Evolutionary conservation across 2,113 vertebrate species (phyloP), one percentile per base, ranked within the genome.

Genomic region (Malaclemys terrapin): DNA sequence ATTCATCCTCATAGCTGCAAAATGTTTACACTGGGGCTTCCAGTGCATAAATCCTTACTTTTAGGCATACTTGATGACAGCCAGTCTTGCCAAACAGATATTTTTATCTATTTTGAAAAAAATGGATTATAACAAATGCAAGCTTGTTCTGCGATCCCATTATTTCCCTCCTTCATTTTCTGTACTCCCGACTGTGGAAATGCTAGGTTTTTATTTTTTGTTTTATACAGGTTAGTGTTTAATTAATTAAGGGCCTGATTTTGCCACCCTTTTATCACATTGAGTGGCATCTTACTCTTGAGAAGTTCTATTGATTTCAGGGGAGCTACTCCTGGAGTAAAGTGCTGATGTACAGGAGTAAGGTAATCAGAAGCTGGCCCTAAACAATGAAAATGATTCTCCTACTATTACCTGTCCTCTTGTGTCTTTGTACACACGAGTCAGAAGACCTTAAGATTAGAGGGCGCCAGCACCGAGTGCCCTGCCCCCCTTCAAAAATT

Each of bases 101-200:
- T 96, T 93, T 83, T 93, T 89, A 62, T 91, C 56, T 13, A 2
- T 50, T 95, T 93, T 95, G 84, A 94, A 95, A 96, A 95, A 95
- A 92, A 93, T 83, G 86, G 24, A 17, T 90, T 54, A 31, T 95
- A 93, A 94, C 75, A 96, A 97, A 93, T 93, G 6, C 14, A 72
- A 52, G 7, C 53, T 96, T 95, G 81, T 93, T 95, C 89, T 85
- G 92, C 87, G 91, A 93, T 38, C 69, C 2, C 19, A 81, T 45
- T 42, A 62, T 92, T 92, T 59, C 35, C 80, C 93, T 94, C 49
- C 35, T 82, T 96, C 76, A 78, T 84, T 96, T 45, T 82, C 25
- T 82, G 54, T 93, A 94, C 86, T 92, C 12, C 47, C 49, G 38
- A 56, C 8, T 92, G 35, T 53, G 88, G 89, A 90, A 97, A 91